phyloP scores from a whole-genome alignment of 2,113 vertebrate genomes.

The Sminthopsis crassicaudata region DNA sequence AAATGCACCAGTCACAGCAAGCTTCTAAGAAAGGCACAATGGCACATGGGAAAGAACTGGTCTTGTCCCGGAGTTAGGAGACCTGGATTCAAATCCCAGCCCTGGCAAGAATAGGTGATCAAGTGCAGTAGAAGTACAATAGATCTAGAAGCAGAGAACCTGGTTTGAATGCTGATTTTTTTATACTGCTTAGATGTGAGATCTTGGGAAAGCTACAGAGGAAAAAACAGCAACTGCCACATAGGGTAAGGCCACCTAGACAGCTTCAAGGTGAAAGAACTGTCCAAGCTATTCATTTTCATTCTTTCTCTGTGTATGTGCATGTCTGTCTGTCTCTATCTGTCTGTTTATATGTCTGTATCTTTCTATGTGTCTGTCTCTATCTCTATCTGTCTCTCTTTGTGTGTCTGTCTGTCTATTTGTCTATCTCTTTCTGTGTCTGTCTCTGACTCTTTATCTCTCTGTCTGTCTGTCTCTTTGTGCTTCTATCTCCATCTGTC shows the following conservation, averaged over 20 bases:
- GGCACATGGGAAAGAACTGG: background rate
- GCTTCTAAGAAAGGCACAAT: background rate
- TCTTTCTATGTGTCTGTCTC: no score
- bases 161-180: background rate
- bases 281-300: background rate
- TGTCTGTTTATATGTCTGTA: background rate
- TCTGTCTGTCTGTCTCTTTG: no score
- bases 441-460: no score
- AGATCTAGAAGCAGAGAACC: background rate
- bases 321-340: background rate
- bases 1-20: background rate
- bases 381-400: background rate
- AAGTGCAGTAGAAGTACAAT: background rate
- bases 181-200: background rate
- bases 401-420: background rate
- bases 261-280: background rate
- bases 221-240: background rate
- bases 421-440: background rate
- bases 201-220: background rate
- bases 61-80: background rate
- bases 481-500: no score
- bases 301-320: background rate
- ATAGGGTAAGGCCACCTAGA: background rate
- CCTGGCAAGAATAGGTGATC: background rate
- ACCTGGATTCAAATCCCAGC: background rate